Conservation (phyloP, 1,140 invertebrate genomes). For the Bilobella aurantiaca region DNA sequence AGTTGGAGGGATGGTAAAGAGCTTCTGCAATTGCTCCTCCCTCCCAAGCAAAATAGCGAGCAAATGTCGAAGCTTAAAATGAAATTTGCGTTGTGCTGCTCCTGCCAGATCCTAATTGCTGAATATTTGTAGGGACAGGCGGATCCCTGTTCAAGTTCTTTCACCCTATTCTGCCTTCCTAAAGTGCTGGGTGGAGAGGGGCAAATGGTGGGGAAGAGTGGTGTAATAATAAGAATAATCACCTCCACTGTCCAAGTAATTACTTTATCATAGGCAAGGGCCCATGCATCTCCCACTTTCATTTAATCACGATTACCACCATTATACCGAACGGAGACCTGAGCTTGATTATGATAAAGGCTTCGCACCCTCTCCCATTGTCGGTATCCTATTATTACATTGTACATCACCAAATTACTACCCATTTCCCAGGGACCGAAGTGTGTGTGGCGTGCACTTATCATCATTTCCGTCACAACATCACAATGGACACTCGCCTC, state of each 20-base stretch:
- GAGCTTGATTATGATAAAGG: background rate
- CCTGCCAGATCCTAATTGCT: too few species aligned
- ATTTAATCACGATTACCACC: slow-evolving; percentile 1
- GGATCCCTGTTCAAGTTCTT: too few species aligned
- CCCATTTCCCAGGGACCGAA: background rate
- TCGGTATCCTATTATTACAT: slow-evolving; percentile 2
- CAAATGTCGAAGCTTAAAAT: too few species aligned
- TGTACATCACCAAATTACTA: background rate
- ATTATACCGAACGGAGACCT: background rate
- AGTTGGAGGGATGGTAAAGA: too few species aligned
- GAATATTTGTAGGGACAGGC: too few species aligned
- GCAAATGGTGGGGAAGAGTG: background rate
- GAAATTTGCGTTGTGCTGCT: too few species aligned
- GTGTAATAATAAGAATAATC: background rate
- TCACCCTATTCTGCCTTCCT: too few species aligned
- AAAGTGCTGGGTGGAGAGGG: too few species aligned
- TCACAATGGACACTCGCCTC: background rate
- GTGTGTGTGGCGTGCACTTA: background rate
- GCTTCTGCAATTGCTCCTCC: too few species aligned
- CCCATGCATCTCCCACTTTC: too few species aligned
- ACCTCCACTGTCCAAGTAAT: background rate
- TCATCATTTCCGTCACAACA: background rate
- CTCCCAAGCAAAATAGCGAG: too few species aligned
- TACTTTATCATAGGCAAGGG: background rate
- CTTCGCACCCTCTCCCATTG: background rate